phyloP scores from a whole-genome alignment of 2,888 invertebrate genomes.

The Tortricodes alternella region DNA sequence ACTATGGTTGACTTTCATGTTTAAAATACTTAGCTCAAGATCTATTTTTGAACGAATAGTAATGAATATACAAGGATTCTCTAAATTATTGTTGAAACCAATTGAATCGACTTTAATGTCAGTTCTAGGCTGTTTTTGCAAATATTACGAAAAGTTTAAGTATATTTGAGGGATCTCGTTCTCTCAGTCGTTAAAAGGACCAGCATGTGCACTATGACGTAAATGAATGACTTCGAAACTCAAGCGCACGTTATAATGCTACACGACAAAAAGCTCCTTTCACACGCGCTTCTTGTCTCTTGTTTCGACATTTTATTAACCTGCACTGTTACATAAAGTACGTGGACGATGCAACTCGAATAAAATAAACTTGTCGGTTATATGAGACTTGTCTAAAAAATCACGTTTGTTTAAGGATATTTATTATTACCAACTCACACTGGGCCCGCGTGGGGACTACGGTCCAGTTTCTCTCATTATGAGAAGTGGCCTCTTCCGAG shows the following conservation, averaged over 20 bases:
- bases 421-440: too few species aligned
- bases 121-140: too few species aligned
- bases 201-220: constrained; percentile 8
- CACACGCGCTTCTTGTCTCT: constrained; percentile 45
- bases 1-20: too few species aligned
- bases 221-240: constrained; percentile 8
- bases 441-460: not conserved
- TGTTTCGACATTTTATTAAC: constrained; percentile 51
- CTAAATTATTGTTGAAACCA: too few species aligned
- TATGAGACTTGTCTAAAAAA: not conserved
- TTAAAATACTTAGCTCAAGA: too few species aligned
- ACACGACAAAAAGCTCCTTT: constrained; percentile 39
- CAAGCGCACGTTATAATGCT: constrained; percentile 19
- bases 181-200: not conserved
- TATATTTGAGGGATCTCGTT: not conserved
- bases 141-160: too few species aligned
- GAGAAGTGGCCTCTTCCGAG: too few species aligned
- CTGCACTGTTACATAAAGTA: constrained; percentile 58
- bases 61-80: too few species aligned
- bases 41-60: too few species aligned
- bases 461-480: not conserved
- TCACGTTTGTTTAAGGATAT: not conserved
- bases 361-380: constrained; percentile 16
- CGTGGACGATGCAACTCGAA: constrained; percentile 43
- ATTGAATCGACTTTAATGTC: too few species aligned